A percentile compares a stretch with the other conserved stretches of the same genome.
Conservation (phyloP, 2,888 invertebrate genomes). For the Pycnomerus fuliginosus region DNA sequence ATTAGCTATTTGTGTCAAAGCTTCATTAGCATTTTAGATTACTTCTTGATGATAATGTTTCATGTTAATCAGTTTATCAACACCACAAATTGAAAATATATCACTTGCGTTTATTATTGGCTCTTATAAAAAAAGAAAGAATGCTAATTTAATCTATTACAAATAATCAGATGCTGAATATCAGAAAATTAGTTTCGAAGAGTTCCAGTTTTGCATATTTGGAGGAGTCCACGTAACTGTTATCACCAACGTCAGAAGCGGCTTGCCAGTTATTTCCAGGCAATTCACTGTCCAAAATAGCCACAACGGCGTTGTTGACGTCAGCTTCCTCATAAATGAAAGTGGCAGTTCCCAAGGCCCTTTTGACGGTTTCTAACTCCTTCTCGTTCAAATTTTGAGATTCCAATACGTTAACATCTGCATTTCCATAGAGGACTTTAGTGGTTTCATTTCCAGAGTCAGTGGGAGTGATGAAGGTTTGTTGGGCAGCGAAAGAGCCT, state of each 20-base stretch:
- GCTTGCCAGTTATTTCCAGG: slow-evolving; percentile 7
- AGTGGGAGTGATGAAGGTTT: slow-evolving; percentile 7
- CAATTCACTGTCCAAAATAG: not conserved
- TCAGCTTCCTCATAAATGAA: slow-evolving; percentile 3
- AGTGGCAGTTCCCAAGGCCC: slow-evolving; percentile 2
- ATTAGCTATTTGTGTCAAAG: no score
- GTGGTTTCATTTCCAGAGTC: slow-evolving; percentile 10
- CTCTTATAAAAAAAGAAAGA: not conserved
- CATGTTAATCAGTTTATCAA: slow-evolving; percentile 2
- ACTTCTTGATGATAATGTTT: not conserved
- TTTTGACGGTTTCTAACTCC: not conserved
- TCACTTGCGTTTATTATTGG: not conserved
- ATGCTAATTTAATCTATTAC: not conserved
- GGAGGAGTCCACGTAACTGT: slow-evolving; percentile 4
- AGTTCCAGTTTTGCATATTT: slow-evolving; percentile 2
- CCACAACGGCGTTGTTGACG: not conserved
- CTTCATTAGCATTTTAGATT: no score
- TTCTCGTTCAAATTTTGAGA: slow-evolving; percentile 2
- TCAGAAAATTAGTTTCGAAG: not conserved
- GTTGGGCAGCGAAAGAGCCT: slow-evolving; percentile 8
- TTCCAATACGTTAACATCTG: slow-evolving; percentile 4
- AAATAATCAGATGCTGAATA: slow-evolving; percentile 3
- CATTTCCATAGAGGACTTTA: slow-evolving; percentile 7
- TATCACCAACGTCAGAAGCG: not conserved
- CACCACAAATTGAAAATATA: slow-evolving; percentile 4